Evolutionary conservation across 1,140 invertebrate genomes (phyloP).

Genomic region (Bombyx mandarina): DNA sequence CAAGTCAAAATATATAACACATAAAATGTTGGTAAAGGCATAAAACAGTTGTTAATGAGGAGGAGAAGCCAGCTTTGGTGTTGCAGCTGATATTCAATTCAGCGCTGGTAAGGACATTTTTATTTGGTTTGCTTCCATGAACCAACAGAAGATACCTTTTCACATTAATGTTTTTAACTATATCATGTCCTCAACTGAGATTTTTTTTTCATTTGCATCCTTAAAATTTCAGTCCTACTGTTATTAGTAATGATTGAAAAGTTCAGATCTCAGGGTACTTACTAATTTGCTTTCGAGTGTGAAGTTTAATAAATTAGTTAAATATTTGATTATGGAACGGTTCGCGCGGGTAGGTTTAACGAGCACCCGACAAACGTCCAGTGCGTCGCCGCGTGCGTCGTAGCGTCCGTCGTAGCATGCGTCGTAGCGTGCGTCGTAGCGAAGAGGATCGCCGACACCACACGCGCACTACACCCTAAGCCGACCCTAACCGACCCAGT

Average conservation of each 20-base stretch:
- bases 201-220: conserved; percentile 65
- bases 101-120: conserved; percentile 53
- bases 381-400: conserved; percentile 2
- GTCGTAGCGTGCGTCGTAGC: conserved; percentile 17
- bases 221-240: conserved; percentile 41
- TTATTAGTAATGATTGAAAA: conserved; percentile 48
- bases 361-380: conserved; percentile 23
- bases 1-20: conserved; percentile 1
- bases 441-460: conserved; percentile 17
- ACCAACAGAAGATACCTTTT: conserved; percentile 71
- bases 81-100: conserved; percentile 42
- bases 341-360: neutral
- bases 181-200: conserved; percentile 70
- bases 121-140: conserved; percentile 55
- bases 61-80: conserved; percentile 66
- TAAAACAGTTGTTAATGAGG: conserved; percentile 47
- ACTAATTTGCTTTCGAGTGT: conserved; percentile 49
- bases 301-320: conserved; percentile 25
- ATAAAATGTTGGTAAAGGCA: conserved; percentile 50
- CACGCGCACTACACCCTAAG: conserved; percentile 15
- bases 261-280: conserved; percentile 64
- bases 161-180: conserved; percentile 72
- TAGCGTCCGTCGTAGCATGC: too few species aligned
- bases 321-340: conserved; percentile 20
- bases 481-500: conserved; percentile 21